Evolutionary conservation across 2,797 vertebrate genomes (phyloP), one percentile per base, ranked within the genome.

Genomic region (Arrhamphus sclerolepis): DNA sequence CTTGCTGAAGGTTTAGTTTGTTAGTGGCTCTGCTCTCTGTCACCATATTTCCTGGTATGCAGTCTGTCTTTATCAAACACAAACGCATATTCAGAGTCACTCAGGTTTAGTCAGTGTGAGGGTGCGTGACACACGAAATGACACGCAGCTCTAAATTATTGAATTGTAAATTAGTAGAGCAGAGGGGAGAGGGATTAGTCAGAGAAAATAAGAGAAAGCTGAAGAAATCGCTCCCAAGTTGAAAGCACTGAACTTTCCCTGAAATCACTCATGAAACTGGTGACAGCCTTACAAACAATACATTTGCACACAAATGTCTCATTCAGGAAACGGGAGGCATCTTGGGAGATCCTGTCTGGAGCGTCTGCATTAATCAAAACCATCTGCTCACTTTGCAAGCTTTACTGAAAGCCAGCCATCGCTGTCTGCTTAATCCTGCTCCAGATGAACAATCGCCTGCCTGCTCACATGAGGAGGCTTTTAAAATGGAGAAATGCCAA

Each of bases 301-400:
- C 74, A 85, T 85, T 86, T 90, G 80, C 84, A 83, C 85, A 86
- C 77, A 85, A 89, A 89, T 85, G 83, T 89, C 84, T 89, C 83
- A 87, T 83, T 89, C 84, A 86, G 78, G 72, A 84, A 84, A 83
- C 71, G 69, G 78, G 73, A 84, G 53, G 70, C 71, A 80, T 83
- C 78, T 55, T 68, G 75, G 82, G 87, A 86, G 78, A 72, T 75
- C 69, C 75, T 85, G 79, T 84, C 81, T 81, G 65, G 70, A 83
- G 83, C 70, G 57, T 72, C 68, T 8, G 31, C 81, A 83, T 88
- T 86, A 86, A 87, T 90, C 85, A 76, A 84, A 85, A 81, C 90
- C 90, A 90, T 91, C 90, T 91, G 90, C 73, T 91, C 87, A 81
- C 71, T 75, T 81, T 81, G 84, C 72, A 75, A 83, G 86, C 76